Evolutionary conservation across 2,888 invertebrate species (phyloP), one percentile per base, ranked within the genome.

Genomic region (Hypselothyrea guttata): DNA sequence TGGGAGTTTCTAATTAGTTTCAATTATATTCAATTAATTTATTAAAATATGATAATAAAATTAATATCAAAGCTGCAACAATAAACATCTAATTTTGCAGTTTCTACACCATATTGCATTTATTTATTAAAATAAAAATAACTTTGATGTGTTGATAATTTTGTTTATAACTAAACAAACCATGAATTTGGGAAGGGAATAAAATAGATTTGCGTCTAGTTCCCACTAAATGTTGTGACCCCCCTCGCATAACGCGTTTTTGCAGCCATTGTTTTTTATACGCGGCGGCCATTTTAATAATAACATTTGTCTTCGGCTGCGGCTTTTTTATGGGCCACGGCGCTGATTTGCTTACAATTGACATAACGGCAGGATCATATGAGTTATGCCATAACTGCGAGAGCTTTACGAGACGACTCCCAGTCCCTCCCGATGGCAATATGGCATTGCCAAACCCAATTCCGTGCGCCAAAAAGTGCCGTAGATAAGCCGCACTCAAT

Each of bases 271-370:
- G 56, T 73, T 62, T 67, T 62, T 82, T 78, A 56, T 65, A 62
- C 52, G 41, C 61, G 48, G 47, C 45, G 56, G 49, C 63, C 72
- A 76, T 78, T 78, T 78, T 79, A 83, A 83, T 83, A 83, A 83
- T 74, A 76, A 83, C 83, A 78, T 78, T 78, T 78, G 79, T 78
- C 79, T 78, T 68, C 54, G 67, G 71, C 51, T 73, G 71, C 55
- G 71, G 71, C n/a, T 57, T 73, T 61, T 67, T 65, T 72, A 64
- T 82, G 70, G 61, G 63, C 55, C 53, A 52, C 48, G 51, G 64
- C 76, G 75, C 76, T 76, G 83, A 78, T 78, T 78, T 79, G 79
- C 83, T 79, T 78, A 78, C 78, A 83, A 78, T 83, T 83, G 78
- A 83, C 79, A 79, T 83, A 83, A 71, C 63, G 63, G 59, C 69